Percentiles rank a stretch among this genome's conserved stretches.
phyloP scores from a whole-genome alignment of 2,113 vertebrate genomes.

The Sebastes schlegelii region DNA sequence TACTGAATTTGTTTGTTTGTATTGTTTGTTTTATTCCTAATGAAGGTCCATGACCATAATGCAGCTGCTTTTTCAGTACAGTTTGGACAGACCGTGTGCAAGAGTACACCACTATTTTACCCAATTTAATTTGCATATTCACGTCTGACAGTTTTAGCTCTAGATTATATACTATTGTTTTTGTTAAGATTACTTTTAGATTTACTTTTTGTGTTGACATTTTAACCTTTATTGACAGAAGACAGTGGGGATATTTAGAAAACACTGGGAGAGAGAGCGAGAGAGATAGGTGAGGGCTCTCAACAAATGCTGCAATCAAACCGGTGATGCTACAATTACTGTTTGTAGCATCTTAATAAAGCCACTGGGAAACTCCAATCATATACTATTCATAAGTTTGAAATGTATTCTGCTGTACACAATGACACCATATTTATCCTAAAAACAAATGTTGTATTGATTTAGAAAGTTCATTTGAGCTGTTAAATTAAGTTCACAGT shows the following conservation, averaged over 20 bases:
- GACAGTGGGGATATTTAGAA: neutral
- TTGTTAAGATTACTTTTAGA: neutral
- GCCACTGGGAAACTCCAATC: neutral
- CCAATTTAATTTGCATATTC: neutral
- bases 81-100: neutral
- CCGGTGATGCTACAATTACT: neutral
- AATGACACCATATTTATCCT: neutral
- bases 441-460: neutral
- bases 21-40: neutral
- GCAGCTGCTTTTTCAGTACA: neutral
- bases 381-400: neutral
- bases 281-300: neutral
- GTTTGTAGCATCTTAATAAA: neutral
- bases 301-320: constrained; percentile 26
- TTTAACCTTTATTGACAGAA: neutral
- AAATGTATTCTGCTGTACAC: neutral
- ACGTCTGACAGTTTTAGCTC: neutral
- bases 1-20: neutral
- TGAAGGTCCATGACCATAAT: neutral
- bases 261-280: neutral
- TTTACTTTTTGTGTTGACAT: neutral
- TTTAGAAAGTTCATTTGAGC: constrained; percentile 3
- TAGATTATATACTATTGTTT: neutral
- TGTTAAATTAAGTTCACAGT: neutral
- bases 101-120: neutral